Evolutionary conservation across 30 jellyfish, hydroid and myxozoan species (phyloP).

Genomic region (Hydractinia symbiolongicarpus): DNA sequence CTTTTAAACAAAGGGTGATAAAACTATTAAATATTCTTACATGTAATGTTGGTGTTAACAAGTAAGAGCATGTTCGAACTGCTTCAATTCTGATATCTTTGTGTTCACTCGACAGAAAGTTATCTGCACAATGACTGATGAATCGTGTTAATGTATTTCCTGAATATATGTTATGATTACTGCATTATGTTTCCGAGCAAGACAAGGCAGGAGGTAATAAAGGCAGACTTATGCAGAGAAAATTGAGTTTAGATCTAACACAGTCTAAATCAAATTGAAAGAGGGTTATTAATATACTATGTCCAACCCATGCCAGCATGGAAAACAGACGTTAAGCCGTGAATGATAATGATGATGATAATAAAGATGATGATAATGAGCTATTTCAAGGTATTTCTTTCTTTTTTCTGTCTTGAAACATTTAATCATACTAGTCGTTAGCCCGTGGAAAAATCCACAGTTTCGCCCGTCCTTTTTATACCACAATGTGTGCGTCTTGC

Average conservation of each 20-base stretch:
- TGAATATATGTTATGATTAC: background rate
- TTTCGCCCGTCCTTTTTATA: too few relatives aligned
- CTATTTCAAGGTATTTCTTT: background rate
- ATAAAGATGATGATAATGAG: background rate
- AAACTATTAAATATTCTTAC: slow-evolving; percentile 23
- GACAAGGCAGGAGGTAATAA: background rate
- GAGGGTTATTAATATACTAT: too few relatives aligned
- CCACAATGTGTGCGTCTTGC: too few relatives aligned
- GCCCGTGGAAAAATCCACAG: too few relatives aligned
- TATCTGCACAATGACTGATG: slow-evolving; percentile 79
- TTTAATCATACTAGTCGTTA: too few relatives aligned
- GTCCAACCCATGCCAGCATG: too few relatives aligned
- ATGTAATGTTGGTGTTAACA: slow-evolving; percentile 71
- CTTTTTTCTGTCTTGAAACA: too few relatives aligned
- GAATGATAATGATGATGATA: background rate
- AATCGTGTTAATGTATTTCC: slow-evolving; percentile 69
- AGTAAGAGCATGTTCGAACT: slow-evolving; percentile 81
- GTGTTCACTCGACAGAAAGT: slow-evolving; percentile 74
- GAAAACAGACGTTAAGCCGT: too few relatives aligned
- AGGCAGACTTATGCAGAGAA: background rate
- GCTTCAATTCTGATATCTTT: slow-evolving; percentile 85
- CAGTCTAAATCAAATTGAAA: too few relatives aligned
- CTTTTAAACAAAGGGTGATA: background rate
- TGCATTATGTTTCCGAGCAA: background rate
- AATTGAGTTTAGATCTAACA: too few relatives aligned